Conservation (phyloP, 2,888 invertebrate species). For the Tromatobia lineatoria region DNA sequence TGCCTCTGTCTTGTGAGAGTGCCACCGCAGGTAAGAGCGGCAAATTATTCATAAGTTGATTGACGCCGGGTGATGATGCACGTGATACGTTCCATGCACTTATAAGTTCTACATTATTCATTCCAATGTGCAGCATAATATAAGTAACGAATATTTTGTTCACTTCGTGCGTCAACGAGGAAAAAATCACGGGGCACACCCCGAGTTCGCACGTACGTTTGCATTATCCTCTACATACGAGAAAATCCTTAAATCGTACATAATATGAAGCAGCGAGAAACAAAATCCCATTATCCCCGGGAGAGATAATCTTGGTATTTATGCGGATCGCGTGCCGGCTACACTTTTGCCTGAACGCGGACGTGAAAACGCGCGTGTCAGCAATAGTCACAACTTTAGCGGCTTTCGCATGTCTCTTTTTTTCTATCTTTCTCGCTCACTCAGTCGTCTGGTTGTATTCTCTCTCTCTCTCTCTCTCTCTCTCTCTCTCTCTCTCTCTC, state of each 20-base stretch:
- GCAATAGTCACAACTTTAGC: constrained; percentile 67
- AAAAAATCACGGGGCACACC: constrained; percentile 66
- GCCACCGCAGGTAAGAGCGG: constrained; percentile 8
- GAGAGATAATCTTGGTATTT: constrained; percentile 65
- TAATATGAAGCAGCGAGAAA: constrained; percentile 40
- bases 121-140: constrained; percentile 3
- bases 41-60: constrained; percentile 29
- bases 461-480: constrained; percentile 5
- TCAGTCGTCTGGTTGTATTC: neutral
- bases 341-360: constrained; percentile 65
- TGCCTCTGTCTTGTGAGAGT: constrained; percentile 10
- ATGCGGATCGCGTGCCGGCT: constrained; percentile 74
- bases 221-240: constrained; percentile 26
- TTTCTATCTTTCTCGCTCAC: constrained; percentile 14
- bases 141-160: constrained; percentile 23
- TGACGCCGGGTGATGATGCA: neutral
- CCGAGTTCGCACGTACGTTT: constrained; percentile 47
- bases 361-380: constrained; percentile 70
- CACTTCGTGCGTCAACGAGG: constrained; percentile 36
- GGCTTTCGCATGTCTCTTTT: constrained; percentile 26
- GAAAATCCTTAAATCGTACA: constrained; percentile 31
- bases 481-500: constrained; percentile 10
- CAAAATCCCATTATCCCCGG: constrained; percentile 58
- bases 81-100: constrained; percentile 1
- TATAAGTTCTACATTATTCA: constrained; percentile 38